Evolutionary conservation across 2,888 invertebrate species (phyloP).

Genomic region (Eupithecia subfuscata): DNA sequence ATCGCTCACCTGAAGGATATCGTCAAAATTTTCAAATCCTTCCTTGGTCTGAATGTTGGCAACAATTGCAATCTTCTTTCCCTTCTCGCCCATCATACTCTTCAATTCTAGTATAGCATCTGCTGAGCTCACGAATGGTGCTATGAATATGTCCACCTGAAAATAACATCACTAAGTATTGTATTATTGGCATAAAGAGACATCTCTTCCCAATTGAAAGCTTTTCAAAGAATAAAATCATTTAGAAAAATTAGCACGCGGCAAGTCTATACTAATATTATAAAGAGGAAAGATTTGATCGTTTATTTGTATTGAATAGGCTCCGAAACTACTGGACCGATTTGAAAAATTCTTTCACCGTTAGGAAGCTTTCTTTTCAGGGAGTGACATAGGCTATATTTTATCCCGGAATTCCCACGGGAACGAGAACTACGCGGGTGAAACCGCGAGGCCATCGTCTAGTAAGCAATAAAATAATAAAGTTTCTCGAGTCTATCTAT

Average conservation of each 20-base stretch:
- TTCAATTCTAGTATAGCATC: slow-evolving; percentile 60
- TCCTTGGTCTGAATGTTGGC: slow-evolving; percentile 72
- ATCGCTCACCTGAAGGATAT: slow-evolving; percentile 62
- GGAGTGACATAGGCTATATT: too few relatives aligned
- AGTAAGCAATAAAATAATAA: slow-evolving; percentile 4
- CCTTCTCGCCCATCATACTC: slow-evolving; percentile 67
- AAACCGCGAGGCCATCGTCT: too few relatives aligned
- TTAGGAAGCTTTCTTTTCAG: too few relatives aligned
- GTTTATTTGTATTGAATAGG: too few relatives aligned
- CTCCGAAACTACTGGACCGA: too few relatives aligned
- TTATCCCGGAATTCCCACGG: too few relatives aligned
- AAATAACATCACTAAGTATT: slow-evolving; percentile 35
- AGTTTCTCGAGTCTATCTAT: slow-evolving; percentile 34
- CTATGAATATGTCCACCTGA: slow-evolving; percentile 72
- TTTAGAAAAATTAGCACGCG: not conserved
- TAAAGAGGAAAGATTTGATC: too few relatives aligned
- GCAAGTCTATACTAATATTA: too few relatives aligned
- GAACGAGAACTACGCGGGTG: too few relatives aligned
- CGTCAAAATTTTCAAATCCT: slow-evolving; percentile 69
- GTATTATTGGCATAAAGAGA: not conserved
- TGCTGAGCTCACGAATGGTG: slow-evolving; percentile 63
- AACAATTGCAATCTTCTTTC: slow-evolving; percentile 70
- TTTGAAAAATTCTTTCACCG: too few relatives aligned
- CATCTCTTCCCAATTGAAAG: not conserved
- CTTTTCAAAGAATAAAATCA: not conserved